Base-by-base conservation (phyloP, 2,888 invertebrate species). In the Acleris cristana region DNA sequence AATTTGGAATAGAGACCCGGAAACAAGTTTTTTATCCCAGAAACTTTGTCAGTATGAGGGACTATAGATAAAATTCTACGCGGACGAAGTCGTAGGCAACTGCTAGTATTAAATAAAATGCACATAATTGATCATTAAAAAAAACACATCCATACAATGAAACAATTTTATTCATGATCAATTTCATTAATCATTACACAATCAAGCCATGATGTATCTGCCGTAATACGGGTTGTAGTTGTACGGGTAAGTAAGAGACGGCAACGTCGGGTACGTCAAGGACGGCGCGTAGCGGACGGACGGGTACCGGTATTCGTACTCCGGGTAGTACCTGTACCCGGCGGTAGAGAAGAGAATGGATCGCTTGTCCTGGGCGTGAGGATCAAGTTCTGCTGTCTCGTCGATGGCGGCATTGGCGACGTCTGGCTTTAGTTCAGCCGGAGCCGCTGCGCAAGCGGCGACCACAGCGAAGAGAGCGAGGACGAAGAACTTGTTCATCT, bases 401-500 rank as follows among this genome's bases (percentile, higher is more conserved):
- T 60, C 51, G 16, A 34, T n/a, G 10, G 26, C 30, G 12, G 53
- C 30, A 8, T 55, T 19, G 18, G 34, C 2, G 5, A 8, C 8
- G 21, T 34, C 18, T 48, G 48, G 26, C 4, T 34, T 34, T 0
- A 18, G 5, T 7, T 54, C 53, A 0, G 53, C n/a, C n/a, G 59
- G 52, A 7, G 61, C 63, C 1, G 67, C 70, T 45, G 61, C 30
- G 59, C 69, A 71, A 2, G 26, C 62, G 3, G 65, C 70, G n/a
- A 65, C 63, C 19, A 65, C 19, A n/a, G 59, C 69, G 3, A 73
- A 49, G 14, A 73, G 40, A 14, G 70, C 59, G 12, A 72, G 5
- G 3, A 70, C 1, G 52, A 73, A 16, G 49, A 65, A 23, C 23
- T 73, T 71, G 73, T 73, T 71, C 71, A 73, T 73, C 73, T 73